Evolutionary conservation across 2,797 vertebrate species (phyloP), one percentile per base, ranked within the genome.

Genomic region (Allobates femoralis): DNA sequence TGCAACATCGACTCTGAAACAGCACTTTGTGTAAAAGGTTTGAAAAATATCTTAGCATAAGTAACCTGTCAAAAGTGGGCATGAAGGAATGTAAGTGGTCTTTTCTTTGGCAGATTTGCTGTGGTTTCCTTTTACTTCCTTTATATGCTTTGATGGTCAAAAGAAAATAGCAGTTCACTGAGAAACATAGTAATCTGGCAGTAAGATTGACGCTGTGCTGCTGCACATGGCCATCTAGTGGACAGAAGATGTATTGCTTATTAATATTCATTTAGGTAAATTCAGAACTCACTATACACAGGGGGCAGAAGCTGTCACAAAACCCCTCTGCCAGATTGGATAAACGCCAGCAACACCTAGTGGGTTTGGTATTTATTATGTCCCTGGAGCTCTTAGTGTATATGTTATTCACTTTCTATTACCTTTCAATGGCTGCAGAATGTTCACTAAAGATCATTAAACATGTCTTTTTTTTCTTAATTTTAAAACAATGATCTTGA

Each of bases 81-180:
- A 32, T 46, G 2, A 56, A 79, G 55, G 51, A 73, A 80, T 85
- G 77, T 58, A 78, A 79, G 32, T 80, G 34, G 78, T 74, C 67
- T 60, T 80, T 79, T 79, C 64, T 82, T 78, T 77, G 83, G 75
- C 83, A 78, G 71, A n/a, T 66, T 62, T 84, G 69, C 71, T 51
- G 58, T 2, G 32, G 19, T 71, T 55, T 79, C 16, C 23, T 46
- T 75, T 41, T 83, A 37, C 64, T 71, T 41, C 51, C 26, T 73
- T 28, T 28, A 34, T 3, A 23, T 64, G 26, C 56, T 86, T 86
- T 86, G 60, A 81, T 53, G n/a, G 62, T 19, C 30, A 37, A 30
- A 73, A 41, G 64, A n/a, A 58, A 79, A 64, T 23, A 30, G 53
- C 19, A 50, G 37, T 67, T 81, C 18, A 14, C 26, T 50, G 10